Evolutionary conservation across 2,888 invertebrate genomes (phyloP).

Genomic region (Meloe dianella): DNA sequence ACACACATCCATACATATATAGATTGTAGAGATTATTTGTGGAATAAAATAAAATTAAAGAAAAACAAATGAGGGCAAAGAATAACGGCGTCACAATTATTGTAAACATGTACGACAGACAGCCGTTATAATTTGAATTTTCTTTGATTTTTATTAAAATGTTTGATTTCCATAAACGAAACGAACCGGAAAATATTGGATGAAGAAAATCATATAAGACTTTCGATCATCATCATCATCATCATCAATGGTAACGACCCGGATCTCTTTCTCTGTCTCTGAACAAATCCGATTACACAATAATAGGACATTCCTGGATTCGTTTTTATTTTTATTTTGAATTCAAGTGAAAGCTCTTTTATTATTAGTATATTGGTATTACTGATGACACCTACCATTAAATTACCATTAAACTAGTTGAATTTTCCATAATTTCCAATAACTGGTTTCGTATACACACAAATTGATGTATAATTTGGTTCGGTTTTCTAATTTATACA

Average conservation of each 20-base stretch:
- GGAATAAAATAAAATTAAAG: neutral
- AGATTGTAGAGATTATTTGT: neutral
- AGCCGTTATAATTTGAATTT: neutral
- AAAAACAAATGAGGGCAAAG: constrained; percentile 6
- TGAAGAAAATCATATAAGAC: neutral
- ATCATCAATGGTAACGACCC: constrained; percentile 10
- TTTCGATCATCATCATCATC: no score
- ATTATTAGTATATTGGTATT: neutral
- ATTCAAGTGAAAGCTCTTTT: neutral
- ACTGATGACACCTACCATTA: neutral
- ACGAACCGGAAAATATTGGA: neutral
- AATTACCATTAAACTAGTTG: neutral
- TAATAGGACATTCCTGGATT: constrained; percentile 2
- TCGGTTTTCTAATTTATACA: neutral
- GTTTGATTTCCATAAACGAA: neutral
- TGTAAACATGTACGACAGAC: neutral
- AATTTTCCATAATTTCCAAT: neutral
- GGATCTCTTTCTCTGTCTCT: no score
- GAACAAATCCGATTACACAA: neutral
- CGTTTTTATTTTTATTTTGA: neutral
- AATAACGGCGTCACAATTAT: neutral
- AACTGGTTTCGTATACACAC: neutral
- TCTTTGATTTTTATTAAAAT: neutral
- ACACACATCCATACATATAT: no score
- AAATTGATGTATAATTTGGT: no score